Evolutionary conservation across 1,140 invertebrate species (phyloP).

Genomic region (Triops cancriformis): DNA sequence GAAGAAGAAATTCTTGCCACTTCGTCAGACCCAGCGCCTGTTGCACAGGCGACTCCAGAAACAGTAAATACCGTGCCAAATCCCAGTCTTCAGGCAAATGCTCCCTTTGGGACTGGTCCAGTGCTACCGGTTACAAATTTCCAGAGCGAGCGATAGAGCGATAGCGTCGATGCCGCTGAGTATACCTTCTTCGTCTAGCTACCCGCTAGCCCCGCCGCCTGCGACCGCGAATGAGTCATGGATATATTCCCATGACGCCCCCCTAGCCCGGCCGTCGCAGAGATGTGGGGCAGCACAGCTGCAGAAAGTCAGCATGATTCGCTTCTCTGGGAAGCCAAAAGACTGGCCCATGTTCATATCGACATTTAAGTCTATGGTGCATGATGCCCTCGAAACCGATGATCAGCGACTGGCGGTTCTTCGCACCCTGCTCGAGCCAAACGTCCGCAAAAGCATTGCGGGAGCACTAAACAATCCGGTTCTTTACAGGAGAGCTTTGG

Average conservation of each 20-base stretch:
- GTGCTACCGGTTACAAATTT: no score
- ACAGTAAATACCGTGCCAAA: no score
- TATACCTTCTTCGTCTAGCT: not conserved
- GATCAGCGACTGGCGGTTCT: no score
- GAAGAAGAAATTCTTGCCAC: no score
- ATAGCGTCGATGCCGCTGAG: not conserved
- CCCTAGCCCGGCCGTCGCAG: not conserved
- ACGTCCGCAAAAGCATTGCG: not conserved
- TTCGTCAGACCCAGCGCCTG: no score
- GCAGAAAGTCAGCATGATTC: no score
- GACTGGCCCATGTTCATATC: conserved; percentile 21
- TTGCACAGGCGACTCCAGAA: no score
- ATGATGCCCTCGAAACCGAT: conserved; percentile 10
- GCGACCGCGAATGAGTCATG: no score
- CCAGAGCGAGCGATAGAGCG: not conserved
- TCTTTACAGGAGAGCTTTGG: conserved; percentile 12
- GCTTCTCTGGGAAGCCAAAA: no score
- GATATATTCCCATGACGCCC: not conserved
- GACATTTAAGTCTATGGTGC: conserved; percentile 6
- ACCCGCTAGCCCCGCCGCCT: not conserved
- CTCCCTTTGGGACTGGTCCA: no score
- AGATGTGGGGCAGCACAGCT: not conserved
- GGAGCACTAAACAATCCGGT: not conserved
- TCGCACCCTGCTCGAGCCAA: not conserved
- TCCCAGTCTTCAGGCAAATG: no score